A percentile compares a stretch with the other conserved stretches of the same genome.
Evolutionary conservation across 2,888 invertebrate genomes (phyloP).

Genomic region (Drosophila trichaetosa): DNA sequence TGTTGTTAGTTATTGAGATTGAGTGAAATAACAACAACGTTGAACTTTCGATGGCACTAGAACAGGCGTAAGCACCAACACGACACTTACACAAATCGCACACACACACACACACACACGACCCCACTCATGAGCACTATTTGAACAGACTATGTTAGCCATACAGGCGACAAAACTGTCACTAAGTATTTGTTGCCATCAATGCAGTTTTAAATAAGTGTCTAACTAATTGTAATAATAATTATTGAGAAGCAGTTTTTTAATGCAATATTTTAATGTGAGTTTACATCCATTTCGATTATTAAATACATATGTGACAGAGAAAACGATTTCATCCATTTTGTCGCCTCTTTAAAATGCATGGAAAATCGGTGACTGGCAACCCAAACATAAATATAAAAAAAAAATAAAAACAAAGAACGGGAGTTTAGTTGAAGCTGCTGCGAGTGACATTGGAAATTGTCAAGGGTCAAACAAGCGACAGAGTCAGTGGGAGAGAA

Average conservation of each 20-base stretch:
- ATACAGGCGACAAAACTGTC: conserved; percentile 43
- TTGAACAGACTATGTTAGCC: conserved; percentile 8
- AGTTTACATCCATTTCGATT: not conserved
- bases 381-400: not conserved
- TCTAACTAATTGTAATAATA: not conserved
- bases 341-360: conserved; percentile 32
- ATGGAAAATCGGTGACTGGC: conserved; percentile 14
- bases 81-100: conserved; percentile 13
- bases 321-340: conserved; percentile 5
- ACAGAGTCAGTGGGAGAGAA: not conserved
- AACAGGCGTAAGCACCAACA: conserved; percentile 46
- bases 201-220: not conserved
- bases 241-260: not conserved
- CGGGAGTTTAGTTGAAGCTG: conserved; percentile 20
- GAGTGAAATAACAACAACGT: conserved; percentile 47
- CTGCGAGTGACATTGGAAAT: conserved; percentile 33
- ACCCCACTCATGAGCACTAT: not conserved
- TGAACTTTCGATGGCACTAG: conserved; percentile 58
- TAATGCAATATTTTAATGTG: not conserved
- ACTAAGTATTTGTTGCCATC: not conserved
- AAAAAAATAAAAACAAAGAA: conserved; percentile 1
- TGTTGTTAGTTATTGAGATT: conserved; percentile 59
- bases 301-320: too few relatives aligned
- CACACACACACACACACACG: not conserved
- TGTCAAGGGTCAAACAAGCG: conserved; percentile 38